Conservation (phyloP, 2,113 vertebrate genomes). For the Crotalus tigris region DNA sequence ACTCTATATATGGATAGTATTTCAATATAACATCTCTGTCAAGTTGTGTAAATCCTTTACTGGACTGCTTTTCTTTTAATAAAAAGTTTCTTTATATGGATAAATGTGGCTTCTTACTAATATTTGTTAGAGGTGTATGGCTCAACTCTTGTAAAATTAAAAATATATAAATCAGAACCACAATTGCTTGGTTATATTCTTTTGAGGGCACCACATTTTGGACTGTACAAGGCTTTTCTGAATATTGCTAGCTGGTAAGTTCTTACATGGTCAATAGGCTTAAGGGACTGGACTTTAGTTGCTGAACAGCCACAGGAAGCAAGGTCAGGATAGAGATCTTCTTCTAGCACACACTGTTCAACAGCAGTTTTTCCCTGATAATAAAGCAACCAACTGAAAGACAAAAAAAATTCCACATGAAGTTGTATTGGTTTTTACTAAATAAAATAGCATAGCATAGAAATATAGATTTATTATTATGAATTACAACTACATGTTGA, state of each 20-base stretch:
- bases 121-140: rapidly evolving
- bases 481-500: not conserved
- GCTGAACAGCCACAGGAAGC: conserved; percentile 75
- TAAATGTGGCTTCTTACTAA: not conserved
- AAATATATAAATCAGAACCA: not conserved
- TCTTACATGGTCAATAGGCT: conserved; percentile 83
- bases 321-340: conserved; percentile 81
- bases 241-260: conserved; percentile 20
- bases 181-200: not conserved
- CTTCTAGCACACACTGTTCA: conserved; percentile 81
- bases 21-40: not conserved
- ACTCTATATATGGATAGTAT: conserved; percentile 18
- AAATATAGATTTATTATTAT: not conserved
- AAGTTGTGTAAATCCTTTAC: not conserved
- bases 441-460: not conserved
- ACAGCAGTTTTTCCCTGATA: conserved; percentile 70
- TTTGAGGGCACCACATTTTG: conserved; percentile 1
- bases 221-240: not conserved
- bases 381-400: conserved; percentile 81
- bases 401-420: conserved; percentile 31
- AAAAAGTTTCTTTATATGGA: not conserved
- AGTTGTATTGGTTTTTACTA: conserved; percentile 7
- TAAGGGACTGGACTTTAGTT: conserved; percentile 75
- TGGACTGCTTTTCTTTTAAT: not conserved
- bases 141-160: not conserved